phyloP scores from a whole-genome alignment of 2,888 invertebrate species.

The Tolmerus cingulatus region DNA sequence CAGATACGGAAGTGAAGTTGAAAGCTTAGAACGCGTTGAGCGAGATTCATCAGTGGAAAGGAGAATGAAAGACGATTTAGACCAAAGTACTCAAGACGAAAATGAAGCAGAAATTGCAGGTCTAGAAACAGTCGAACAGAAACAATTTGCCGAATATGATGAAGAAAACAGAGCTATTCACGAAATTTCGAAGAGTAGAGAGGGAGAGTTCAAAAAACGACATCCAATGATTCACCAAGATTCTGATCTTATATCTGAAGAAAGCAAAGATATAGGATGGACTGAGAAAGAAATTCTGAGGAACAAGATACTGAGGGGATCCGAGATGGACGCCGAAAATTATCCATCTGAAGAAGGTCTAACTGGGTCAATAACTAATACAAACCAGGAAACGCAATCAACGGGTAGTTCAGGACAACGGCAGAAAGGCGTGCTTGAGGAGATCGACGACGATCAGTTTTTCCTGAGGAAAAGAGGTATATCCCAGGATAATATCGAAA shows the following conservation, averaged over 20 bases:
- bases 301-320: conserved; percentile 58
- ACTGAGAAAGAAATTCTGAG: conserved; percentile 62
- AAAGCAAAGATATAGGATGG: conserved; percentile 62
- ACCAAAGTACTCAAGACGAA: conserved; percentile 55
- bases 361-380: conserved; percentile 53
- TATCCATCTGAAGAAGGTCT: conserved; percentile 53
- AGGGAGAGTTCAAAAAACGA: conserved; percentile 59
- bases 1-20: conserved; percentile 61
- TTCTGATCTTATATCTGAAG: conserved; percentile 62
- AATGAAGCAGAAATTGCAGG: conserved; percentile 62
- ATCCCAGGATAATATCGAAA: conserved; percentile 82
- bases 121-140: conserved; percentile 65
- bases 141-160: conserved; percentile 68
- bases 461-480: conserved; percentile 83
- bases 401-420: conserved; percentile 68
- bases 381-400: conserved; percentile 67
- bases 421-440: conserved; percentile 77
- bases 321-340: conserved; percentile 58
- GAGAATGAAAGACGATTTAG: conserved; percentile 61
- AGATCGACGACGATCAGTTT: conserved; percentile 88
- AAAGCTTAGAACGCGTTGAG: conserved; percentile 58
- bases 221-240: conserved; percentile 63
- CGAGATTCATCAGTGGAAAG: conserved; percentile 63
- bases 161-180: conserved; percentile 68
- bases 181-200: conserved; percentile 60